Evolutionary conservation across 2,888 invertebrate genomes (phyloP).

Genomic region (Drosophila subquinaria): DNA sequence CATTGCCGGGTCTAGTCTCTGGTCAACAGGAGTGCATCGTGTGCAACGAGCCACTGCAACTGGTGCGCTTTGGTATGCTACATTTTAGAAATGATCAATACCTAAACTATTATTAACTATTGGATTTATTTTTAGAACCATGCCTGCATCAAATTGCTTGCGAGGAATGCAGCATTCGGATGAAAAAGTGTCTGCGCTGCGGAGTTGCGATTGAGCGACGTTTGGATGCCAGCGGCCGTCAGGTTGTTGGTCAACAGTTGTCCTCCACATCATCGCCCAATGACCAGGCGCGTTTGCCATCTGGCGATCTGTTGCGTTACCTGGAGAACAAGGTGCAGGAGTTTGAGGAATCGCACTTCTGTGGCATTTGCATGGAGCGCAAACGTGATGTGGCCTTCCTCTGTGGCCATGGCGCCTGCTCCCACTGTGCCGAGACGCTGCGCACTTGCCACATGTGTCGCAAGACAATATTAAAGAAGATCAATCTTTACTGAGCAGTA

Average conservation of each 20-base stretch:
- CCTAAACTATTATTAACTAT: neutral
- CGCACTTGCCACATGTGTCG: slow-evolving; percentile 93
- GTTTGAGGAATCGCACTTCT: slow-evolving; percentile 94
- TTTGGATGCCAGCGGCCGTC: slow-evolving; percentile 86
- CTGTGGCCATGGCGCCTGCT: slow-evolving; percentile 95
- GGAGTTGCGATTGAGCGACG: slow-evolving; percentile 88
- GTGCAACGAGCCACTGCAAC: slow-evolving; percentile 89
- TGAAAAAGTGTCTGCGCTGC: slow-evolving; percentile 92
- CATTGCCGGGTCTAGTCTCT: slow-evolving; percentile 42
- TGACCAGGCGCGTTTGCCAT: slow-evolving; percentile 87
- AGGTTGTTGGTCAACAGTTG: slow-evolving; percentile 73
- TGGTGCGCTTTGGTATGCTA: slow-evolving; percentile 87
- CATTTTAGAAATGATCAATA: neutral
- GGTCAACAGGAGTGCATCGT: slow-evolving; percentile 88
- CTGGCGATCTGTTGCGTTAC: slow-evolving; percentile 88
- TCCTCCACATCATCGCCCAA: slow-evolving; percentile 82
- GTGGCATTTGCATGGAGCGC: slow-evolving; percentile 95
- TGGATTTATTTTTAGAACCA: slow-evolving; percentile 86
- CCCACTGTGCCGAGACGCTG: slow-evolving; percentile 92
- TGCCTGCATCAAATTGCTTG: slow-evolving; percentile 91
- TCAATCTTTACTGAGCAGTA: slow-evolving; percentile 84
- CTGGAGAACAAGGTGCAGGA: slow-evolving; percentile 93
- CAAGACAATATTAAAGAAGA: slow-evolving; percentile 85
- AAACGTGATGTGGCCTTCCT: slow-evolving; percentile 93
- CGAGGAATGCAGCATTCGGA: slow-evolving; percentile 90